Evolutionary conservation across 2,113 vertebrate genomes (phyloP).

Genomic region (Hystrix cristata): DNA sequence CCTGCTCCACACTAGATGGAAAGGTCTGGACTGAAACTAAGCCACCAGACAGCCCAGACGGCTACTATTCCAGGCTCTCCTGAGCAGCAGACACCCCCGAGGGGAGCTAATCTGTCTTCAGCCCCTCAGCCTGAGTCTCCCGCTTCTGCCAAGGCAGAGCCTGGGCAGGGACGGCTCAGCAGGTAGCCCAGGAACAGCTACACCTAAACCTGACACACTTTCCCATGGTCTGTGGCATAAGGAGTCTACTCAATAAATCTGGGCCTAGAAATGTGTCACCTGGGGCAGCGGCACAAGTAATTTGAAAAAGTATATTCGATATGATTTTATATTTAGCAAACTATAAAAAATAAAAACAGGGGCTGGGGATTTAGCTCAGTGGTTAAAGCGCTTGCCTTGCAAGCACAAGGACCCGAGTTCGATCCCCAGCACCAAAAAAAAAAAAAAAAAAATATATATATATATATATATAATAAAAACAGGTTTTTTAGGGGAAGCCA

Average conservation of each 20-base stretch:
- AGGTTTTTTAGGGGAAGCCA: not conserved
- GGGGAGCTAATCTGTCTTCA: too few relatives aligned
- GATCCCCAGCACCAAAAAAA: too few relatives aligned
- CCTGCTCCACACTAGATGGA: not conserved
- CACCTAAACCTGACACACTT: not conserved
- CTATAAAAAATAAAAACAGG: not conserved
- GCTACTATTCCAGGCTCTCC: not conserved
- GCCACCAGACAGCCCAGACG: not conserved
- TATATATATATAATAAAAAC: not conserved
- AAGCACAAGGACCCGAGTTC: too few relatives aligned
- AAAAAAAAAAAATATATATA: too few relatives aligned
- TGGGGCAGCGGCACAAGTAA: not conserved
- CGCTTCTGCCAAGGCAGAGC: too few relatives aligned
- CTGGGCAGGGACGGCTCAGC: not conserved
- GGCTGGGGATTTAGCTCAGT: too few relatives aligned
- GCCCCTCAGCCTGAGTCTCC: not conserved
- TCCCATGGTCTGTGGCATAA: not conserved
- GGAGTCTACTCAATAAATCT: not conserved
- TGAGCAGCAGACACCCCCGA: not conserved
- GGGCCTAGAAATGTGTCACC: not conserved
- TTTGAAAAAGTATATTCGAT: not conserved
- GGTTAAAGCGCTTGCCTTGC: too few relatives aligned
- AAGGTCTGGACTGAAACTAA: not conserved
- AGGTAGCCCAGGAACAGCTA: not conserved
- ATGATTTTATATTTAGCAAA: not conserved